phyloP scores from a whole-genome alignment of 2,113 vertebrate species.

The Nettapus auritus region DNA sequence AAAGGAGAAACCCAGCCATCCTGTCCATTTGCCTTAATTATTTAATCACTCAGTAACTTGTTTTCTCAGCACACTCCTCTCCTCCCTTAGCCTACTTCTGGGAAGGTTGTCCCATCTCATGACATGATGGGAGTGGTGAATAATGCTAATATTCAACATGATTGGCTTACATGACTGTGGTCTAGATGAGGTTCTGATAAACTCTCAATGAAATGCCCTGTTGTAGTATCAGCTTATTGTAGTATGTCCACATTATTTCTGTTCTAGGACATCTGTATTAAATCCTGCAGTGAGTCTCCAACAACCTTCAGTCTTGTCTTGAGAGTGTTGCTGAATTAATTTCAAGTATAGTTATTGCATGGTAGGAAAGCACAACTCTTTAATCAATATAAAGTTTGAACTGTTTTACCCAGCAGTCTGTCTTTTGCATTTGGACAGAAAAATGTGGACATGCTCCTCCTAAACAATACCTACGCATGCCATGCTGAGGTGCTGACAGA shows the following conservation, averaged over 20 bases:
- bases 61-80: not conserved
- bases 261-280: conserved; percentile 48
- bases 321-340: conserved; percentile 42
- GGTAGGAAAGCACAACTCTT: conserved; percentile 39
- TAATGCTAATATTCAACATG: not conserved
- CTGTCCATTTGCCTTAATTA: not conserved
- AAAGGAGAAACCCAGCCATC: not conserved
- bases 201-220: conserved; percentile 9
- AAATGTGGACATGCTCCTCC: conserved; percentile 51
- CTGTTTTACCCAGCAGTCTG: conserved; percentile 60
- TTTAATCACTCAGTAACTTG: not conserved
- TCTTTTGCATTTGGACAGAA: conserved; percentile 66
- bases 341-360: conserved; percentile 51
- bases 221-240: conserved; percentile 25
- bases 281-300: conserved; percentile 34
- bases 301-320: conserved; percentile 27
- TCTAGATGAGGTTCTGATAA: conserved; percentile 45
- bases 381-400: conserved; percentile 59
- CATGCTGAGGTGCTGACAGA: conserved; percentile 63
- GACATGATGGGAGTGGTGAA: not conserved
- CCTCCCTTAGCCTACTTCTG: not conserved
- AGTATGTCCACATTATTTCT: conserved; percentile 29
- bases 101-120: not conserved
- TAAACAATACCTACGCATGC: conserved; percentile 59
- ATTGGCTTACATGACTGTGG: conserved; percentile 18